These are phyloP conservation scores for Megaustenia siamemsis DNA, from an alignment of 2,888 invertebrate genomes.

Conservation along the genomic window DNA sequence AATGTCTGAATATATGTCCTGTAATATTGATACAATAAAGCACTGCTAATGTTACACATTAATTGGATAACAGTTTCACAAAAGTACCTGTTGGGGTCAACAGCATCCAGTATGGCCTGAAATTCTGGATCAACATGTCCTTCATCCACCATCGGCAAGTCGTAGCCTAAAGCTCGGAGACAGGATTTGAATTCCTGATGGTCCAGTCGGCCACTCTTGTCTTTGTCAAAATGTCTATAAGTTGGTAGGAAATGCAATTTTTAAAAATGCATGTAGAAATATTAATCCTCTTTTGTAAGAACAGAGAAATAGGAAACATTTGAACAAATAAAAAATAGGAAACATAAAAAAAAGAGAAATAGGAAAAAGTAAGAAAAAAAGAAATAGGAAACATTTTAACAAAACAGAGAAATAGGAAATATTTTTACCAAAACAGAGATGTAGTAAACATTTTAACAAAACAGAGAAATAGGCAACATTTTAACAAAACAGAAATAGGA, in stretches of 20 bases:
- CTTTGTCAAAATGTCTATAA: slow-evolving; percentile 97
- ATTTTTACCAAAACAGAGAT: too few relatives aligned
- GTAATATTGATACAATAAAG: too few relatives aligned
- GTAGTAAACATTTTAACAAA: too few relatives aligned
- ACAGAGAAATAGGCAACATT: too few relatives aligned
- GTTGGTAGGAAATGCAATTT: background rate
- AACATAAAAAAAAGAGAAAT: background rate
- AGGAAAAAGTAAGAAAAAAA: background rate
- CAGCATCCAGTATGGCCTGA: slow-evolving; percentile 93
- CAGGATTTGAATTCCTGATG: slow-evolving; percentile 99
- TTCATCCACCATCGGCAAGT: slow-evolving; percentile 99
- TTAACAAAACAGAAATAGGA: too few relatives aligned
- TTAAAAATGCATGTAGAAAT: background rate
- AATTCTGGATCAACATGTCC: slow-evolving; percentile 99
- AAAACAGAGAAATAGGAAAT: too few relatives aligned
- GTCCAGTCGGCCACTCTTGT: slow-evolving; percentile 97
- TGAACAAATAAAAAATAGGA: background rate
- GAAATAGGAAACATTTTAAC: too few relatives aligned
- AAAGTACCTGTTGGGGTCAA: slow-evolving; percentile 82
- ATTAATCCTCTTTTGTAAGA: background rate
- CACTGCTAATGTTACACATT: too few relatives aligned
- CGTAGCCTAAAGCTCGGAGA: slow-evolving; percentile 98
- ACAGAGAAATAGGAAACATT: background rate
- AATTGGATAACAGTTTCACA: too few relatives aligned
- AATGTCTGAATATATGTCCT: too few relatives aligned